A percentile compares a stretch with the other conserved stretches of the same genome.
Evolutionary conservation across 1,140 invertebrate species (phyloP).

Genomic region (Acromyrmex echinatior): DNA sequence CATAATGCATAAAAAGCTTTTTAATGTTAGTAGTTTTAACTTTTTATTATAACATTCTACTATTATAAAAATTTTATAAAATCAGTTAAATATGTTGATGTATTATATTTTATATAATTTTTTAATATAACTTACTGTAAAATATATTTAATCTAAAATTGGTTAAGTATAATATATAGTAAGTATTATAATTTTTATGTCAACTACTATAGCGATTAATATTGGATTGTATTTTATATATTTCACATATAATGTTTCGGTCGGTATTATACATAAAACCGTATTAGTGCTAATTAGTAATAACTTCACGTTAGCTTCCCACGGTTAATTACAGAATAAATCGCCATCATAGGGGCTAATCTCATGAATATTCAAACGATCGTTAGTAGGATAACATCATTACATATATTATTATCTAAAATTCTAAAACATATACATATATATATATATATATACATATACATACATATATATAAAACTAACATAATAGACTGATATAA

Average conservation of each 20-base stretch:
- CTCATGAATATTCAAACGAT: constrained; percentile 52
- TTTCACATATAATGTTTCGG: background rate
- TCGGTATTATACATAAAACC: constrained; percentile 7
- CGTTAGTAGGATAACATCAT: constrained; percentile 14
- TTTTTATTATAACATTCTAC: background rate
- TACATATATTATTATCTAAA: constrained; percentile 40
- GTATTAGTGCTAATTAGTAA: constrained; percentile 50
- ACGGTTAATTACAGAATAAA: constrained; percentile 57
- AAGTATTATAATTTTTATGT: background rate
- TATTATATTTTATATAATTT: too few species aligned
- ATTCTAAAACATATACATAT: background rate
- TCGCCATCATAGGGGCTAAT: background rate
- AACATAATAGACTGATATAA: constrained; percentile 27
- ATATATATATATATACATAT: background rate
- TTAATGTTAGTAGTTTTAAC: background rate
- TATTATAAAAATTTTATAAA: background rate
- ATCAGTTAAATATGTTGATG: background rate
- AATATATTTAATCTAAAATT: background rate
- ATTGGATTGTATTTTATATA: background rate
- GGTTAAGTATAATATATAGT: background rate
- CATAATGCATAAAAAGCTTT: background rate
- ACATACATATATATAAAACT: background rate
- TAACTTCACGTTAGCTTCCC: constrained; percentile 33
- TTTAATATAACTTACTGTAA: too few species aligned
- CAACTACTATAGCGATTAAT: background rate